Base-by-base conservation (phyloP, 1,140 invertebrate genomes). In the Aphaenogaster floridana region DNA sequence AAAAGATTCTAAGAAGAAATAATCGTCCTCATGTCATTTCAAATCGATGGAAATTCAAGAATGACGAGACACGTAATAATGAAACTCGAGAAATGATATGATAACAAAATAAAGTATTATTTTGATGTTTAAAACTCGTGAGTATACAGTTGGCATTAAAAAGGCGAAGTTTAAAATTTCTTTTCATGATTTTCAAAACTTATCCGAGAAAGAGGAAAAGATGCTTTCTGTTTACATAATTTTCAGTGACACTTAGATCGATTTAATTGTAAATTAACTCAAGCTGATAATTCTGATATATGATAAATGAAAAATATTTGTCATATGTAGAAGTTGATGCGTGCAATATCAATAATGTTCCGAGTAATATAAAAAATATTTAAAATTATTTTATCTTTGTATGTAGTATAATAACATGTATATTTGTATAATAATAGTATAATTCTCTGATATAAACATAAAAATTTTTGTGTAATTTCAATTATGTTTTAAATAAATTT, bases 81-180 rank as follows among this genome's bases (percentile, higher is more conserved):
- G 0, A 36, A n/a, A 69, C 39, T 66, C 15, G 39, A 71, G 5
- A 71, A 45, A 48, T 21, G 11, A 71, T 69, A 48, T 21, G 6
- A 45, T 48, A 69, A 69, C 13, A 15, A 69, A 69, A 15, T 28
- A 69, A 36, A 66, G 3, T 71, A 17, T 48, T 8, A 45, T 48
- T 71, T 48, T 71, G 7, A 28, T 48, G 13, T 71, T 48, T 71
- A 15, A 8, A 28, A 69, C 42, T 48, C 39, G 11, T 71, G 48
- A 71, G 17, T 48, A 21, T 71, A 42, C 13, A 71, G 17, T 45
- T 48, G 68, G 42, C 36, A 66, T 71, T 45, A 71, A 71, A 71
- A 71, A 71, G 9, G 8, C 36, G 4, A 48, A 71, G 1, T 71
- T 15, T 7, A 28, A 68, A n/a, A 17, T 71, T 71, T 48, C 13